Base-by-base conservation (phyloP, 2,797 vertebrate species). In the Lutjanus argentimaculatus region DNA sequence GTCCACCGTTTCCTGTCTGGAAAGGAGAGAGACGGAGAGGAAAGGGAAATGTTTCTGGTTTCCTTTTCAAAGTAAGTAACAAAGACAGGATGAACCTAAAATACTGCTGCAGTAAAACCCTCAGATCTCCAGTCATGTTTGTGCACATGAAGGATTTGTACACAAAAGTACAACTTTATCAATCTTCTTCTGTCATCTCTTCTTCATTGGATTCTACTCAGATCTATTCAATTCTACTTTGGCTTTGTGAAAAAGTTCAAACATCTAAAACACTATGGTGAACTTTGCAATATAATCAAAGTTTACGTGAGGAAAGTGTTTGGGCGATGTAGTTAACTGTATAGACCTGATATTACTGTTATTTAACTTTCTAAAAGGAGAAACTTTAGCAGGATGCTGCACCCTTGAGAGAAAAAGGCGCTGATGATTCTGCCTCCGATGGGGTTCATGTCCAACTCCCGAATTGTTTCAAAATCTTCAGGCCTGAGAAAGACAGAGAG, bases 321-420 rank as follows among this genome's bases (percentile, higher is more conserved):
- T 15, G 14, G n/a, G n/a, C n/a, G n/a, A n/a, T n/a, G n/a, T n/a
- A n/a, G n/a, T n/a, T n/a, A n/a, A n/a, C n/a, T n/a, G n/a, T n/a
- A n/a, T n/a, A n/a, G n/a, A n/a, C n/a, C n/a, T n/a, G n/a, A n/a
- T n/a, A n/a, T n/a, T 8, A 8, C 1, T 19, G 19, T 52, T 1
- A 15, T 73, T 6, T 52, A 3, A 75, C 43, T 15, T 12, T 40
- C 49, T 36, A 25, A 42, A n/a, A 46, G 13, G 2, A 10, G 5
- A 46, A 45, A 17, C 15, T n/a, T 25, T 0, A 16, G 9, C 22
- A 0, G 21, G 15, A 5, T 59, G 53, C 2, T 30, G 79, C 83
- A 97, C 97, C 95, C 95, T 0, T 93, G 76, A 0, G 88, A 75
- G 86, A 97, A 96, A 81, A 97, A 97, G 42, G 95, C 95, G 0